phyloP scores from a whole-genome alignment of 2,113 vertebrate genomes.

The Pomatorhinus ruficollis region DNA sequence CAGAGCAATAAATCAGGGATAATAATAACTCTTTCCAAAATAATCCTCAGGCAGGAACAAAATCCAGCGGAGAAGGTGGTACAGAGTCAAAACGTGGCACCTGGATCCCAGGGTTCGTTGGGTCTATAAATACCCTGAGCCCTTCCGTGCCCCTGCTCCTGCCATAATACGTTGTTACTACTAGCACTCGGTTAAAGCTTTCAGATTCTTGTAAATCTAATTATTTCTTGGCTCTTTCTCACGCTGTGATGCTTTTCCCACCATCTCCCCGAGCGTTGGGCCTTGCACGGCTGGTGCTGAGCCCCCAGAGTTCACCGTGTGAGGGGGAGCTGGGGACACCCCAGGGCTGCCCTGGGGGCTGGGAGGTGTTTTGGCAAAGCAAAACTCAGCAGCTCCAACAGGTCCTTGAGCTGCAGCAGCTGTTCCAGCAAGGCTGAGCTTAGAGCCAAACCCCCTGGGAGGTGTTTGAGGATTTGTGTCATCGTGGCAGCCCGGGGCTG shows the following conservation, averaged over 20 bases:
- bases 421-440: neutral
- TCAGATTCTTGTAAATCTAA: neutral
- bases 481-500: rapidly evolving
- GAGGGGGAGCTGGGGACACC: neutral
- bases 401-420: neutral
- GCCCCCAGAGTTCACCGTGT: rapidly evolving
- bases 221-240: neutral
- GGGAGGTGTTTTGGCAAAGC: neutral
- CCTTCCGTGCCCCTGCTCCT: neutral
- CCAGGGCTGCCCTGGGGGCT: neutral
- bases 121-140: constrained; percentile 17
- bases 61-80: constrained; percentile 72
- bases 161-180: neutral
- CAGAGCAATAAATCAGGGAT: constrained; percentile 73
- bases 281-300: neutral
- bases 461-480: neutral
- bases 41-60: constrained; percentile 75
- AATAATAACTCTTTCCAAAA: constrained; percentile 79
- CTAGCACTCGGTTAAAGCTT: neutral
- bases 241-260: neutral
- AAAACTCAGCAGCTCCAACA: neutral
- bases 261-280: neutral
- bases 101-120: constrained; percentile 49
- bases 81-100: constrained; percentile 58
- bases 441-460: neutral